Conservation (phyloP, 2,113 vertebrate genomes). For the Morone chrysops region DNA sequence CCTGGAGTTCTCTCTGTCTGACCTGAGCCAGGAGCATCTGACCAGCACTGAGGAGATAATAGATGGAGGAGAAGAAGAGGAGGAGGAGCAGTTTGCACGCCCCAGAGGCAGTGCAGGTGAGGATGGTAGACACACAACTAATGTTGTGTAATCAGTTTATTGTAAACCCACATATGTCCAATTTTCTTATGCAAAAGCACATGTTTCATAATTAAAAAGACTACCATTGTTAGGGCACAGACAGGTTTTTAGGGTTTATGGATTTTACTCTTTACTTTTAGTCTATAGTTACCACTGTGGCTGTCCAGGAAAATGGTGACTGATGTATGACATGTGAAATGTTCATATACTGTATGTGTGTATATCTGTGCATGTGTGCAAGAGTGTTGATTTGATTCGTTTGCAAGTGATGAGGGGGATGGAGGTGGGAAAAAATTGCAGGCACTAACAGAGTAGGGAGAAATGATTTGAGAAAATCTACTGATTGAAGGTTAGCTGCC, state of each 20-base stretch:
- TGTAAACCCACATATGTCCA: not conserved
- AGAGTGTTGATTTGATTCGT: slow-evolving; percentile 30
- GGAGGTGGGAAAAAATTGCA: slow-evolving; percentile 19
- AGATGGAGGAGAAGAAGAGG: slow-evolving; percentile 87
- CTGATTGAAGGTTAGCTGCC: slow-evolving; percentile 50
- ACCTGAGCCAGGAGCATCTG: slow-evolving; percentile 96
- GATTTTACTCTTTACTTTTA: not conserved
- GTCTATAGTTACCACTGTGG: not conserved
- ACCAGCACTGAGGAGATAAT: slow-evolving; percentile 97
- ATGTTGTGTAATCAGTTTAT: not conserved
- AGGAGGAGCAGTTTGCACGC: slow-evolving; percentile 66
- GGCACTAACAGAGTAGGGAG: slow-evolving; percentile 3
- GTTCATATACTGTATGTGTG: not conserved
- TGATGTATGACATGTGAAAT: not conserved
- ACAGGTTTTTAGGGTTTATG: too few relatives aligned
- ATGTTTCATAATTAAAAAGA: too few relatives aligned
- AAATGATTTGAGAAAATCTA: slow-evolving; percentile 23
- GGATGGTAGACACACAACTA: not conserved
- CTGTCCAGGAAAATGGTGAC: not conserved
- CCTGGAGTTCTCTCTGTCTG: slow-evolving; percentile 94
- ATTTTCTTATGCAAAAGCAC: not conserved
- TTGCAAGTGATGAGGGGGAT: slow-evolving; percentile 23
- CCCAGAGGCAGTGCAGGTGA: slow-evolving; percentile 65
- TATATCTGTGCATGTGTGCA: not conserved
- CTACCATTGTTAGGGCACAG: too few relatives aligned